These are phyloP conservation scores for Scleropages formosus DNA, from an alignment of 2,797 vertebrate genomes.

Conservation along the genomic window DNA sequence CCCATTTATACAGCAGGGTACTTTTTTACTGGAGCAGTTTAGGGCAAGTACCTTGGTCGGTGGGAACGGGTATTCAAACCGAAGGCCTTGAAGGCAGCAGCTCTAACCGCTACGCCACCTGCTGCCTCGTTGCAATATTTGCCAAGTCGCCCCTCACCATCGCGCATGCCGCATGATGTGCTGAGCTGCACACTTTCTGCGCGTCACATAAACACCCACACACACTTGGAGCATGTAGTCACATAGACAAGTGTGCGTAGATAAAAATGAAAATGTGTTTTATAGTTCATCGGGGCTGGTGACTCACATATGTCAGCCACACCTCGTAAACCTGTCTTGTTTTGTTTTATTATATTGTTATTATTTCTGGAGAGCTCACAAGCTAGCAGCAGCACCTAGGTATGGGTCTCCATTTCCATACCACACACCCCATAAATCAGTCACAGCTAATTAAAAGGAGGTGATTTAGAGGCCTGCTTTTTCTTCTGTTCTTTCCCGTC, in stretches of 20 bases:
- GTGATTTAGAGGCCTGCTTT: constrained; percentile 62
- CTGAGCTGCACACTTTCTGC: background rate
- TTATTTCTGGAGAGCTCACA: constrained; percentile 72
- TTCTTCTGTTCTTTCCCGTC: constrained; percentile 5
- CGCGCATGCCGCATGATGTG: constrained; percentile 23
- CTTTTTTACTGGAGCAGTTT: background rate
- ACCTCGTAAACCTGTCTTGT: constrained; percentile 76
- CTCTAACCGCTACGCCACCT: background rate
- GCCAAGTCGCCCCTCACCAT: background rate
- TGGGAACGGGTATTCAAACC: too few species aligned
- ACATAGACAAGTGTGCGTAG: constrained; percentile 2
- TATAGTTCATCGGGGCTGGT: constrained; percentile 45
- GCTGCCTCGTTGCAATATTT: constrained; percentile 33
- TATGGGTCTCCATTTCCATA: constrained; percentile 70
- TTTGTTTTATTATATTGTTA: constrained; percentile 57
- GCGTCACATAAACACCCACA: background rate
- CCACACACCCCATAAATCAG: constrained; percentile 80
- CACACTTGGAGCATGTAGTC: background rate
- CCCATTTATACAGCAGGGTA: background rate
- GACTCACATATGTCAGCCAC: constrained; percentile 66
- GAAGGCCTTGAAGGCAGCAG: background rate
- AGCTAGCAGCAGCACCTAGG: constrained; percentile 58
- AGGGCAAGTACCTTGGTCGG: too few species aligned
- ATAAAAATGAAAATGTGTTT: constrained; percentile 41
- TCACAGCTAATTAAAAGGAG: constrained; percentile 81